phyloP scores from a whole-genome alignment of 2,888 invertebrate species.

The Operophtera brumata region DNA sequence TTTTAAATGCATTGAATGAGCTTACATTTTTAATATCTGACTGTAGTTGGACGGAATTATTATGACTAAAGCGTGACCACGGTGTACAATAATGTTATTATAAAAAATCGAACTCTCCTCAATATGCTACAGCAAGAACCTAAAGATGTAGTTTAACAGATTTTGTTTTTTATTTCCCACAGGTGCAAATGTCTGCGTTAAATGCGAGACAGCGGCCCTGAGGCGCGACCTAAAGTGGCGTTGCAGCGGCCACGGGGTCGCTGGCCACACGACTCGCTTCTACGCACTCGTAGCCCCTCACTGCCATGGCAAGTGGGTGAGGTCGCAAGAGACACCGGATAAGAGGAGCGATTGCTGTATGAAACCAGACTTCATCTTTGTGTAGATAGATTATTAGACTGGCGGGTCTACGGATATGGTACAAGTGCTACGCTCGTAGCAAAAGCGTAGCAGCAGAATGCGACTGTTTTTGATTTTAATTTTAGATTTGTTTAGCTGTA shows the following conservation, averaged over 20 bases:
- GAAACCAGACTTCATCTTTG: slow-evolving; percentile 74
- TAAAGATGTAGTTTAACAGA: background rate
- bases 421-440: background rate
- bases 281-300: slow-evolving; percentile 91
- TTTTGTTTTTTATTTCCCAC: background rate
- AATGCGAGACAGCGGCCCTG: slow-evolving; percentile 91
- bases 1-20: no score
- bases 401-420: no score
- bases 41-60: no score
- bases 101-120: no score
- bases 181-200: slow-evolving; percentile 89
- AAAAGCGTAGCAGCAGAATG: background rate
- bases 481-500: no score
- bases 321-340: slow-evolving; percentile 66
- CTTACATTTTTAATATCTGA: no score
- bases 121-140: no score
- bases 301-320: slow-evolving; percentile 94
- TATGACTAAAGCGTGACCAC: no score
- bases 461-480: background rate
- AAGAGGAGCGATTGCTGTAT: slow-evolving; percentile 61
- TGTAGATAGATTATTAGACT: slow-evolving; percentile 47
- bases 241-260: slow-evolving; percentile 92
- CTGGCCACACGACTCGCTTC: slow-evolving; percentile 88
- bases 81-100: no score
- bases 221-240: slow-evolving; percentile 87